Conservation (phyloP, 2,797 vertebrate genomes). For the Cetoscarus ocellatus region DNA sequence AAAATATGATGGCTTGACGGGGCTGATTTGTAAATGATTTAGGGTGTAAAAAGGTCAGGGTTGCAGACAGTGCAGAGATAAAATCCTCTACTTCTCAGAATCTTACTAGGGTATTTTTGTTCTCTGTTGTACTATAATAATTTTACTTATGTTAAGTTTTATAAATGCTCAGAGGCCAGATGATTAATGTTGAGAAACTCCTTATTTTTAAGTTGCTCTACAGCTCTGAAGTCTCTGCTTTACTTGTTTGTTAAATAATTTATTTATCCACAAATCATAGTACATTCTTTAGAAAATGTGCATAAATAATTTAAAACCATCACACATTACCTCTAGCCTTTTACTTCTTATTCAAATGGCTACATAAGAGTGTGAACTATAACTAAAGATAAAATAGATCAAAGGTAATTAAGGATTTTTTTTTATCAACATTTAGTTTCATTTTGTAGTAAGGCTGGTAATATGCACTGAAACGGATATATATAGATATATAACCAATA, state of each 20-base stretch:
- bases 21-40: slow-evolving; percentile 41
- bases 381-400: too few species aligned
- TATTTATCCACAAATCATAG: too few species aligned
- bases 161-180: slow-evolving; percentile 2
- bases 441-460: not conserved
- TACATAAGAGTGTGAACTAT: not conserved
- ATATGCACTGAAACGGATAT: too few species aligned
- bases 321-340: too few species aligned
- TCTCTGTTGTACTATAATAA: slow-evolving; percentile 39
- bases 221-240: not conserved
- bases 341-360: not conserved
- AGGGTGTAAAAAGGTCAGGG: slow-evolving; percentile 46
- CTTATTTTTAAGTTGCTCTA: slow-evolving; percentile 5
- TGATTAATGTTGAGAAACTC: not conserved
- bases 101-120: slow-evolving; percentile 11
- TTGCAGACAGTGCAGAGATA: slow-evolving; percentile 43
- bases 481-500: too few species aligned
- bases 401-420: not conserved
- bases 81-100: slow-evolving; percentile 33
- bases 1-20: slow-evolving; percentile 43
- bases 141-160: slow-evolving; percentile 20
- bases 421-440: not conserved
- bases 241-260: not conserved
- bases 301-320: too few species aligned
- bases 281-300: too few species aligned